phyloP scores from a whole-genome alignment of 2,888 invertebrate genomes.

The Amphipyra berbera region DNA sequence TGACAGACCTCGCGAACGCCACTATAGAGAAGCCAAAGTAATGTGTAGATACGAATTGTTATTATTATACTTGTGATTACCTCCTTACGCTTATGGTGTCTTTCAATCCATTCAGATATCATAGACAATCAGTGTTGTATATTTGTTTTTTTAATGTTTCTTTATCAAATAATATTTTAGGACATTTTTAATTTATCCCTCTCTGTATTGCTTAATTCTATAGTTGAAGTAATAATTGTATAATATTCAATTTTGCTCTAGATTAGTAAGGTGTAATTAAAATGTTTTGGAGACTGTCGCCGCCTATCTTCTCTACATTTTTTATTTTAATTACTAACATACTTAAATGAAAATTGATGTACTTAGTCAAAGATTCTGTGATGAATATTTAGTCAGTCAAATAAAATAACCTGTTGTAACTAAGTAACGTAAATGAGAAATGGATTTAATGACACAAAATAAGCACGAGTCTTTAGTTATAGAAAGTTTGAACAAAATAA shows the following conservation, averaged over 20 bases:
- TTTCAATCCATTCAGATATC: slow-evolving; percentile 54
- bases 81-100: slow-evolving; percentile 44
- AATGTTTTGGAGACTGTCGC: slow-evolving; percentile 11
- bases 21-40: slow-evolving; percentile 94
- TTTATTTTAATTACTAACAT: slow-evolving; percentile 1
- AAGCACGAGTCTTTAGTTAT: slow-evolving; percentile 17
- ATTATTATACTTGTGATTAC: slow-evolving; percentile 26
- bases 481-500: slow-evolving; percentile 1
- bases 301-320: slow-evolving; percentile 7
- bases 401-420: slow-evolving; percentile 9
- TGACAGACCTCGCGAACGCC: slow-evolving; percentile 97
- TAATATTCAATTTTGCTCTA: slow-evolving; percentile 36
- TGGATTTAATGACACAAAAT: slow-evolving; percentile 54
- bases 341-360: slow-evolving; percentile 33
- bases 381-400: slow-evolving; percentile 24
- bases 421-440: slow-evolving; percentile 22
- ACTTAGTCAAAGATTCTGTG: slow-evolving; percentile 38
- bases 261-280: slow-evolving; percentile 24
- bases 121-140: slow-evolving; percentile 37
- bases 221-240: background rate
- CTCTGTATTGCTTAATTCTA: slow-evolving; percentile 21
- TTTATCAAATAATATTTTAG: slow-evolving; percentile 25
- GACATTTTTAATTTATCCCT: slow-evolving; percentile 39
- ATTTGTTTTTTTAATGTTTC: slow-evolving; percentile 29
- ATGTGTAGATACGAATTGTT: slow-evolving; percentile 43